phyloP scores from a whole-genome alignment of 2,888 invertebrate genomes.

The Andricus curvator region DNA sequence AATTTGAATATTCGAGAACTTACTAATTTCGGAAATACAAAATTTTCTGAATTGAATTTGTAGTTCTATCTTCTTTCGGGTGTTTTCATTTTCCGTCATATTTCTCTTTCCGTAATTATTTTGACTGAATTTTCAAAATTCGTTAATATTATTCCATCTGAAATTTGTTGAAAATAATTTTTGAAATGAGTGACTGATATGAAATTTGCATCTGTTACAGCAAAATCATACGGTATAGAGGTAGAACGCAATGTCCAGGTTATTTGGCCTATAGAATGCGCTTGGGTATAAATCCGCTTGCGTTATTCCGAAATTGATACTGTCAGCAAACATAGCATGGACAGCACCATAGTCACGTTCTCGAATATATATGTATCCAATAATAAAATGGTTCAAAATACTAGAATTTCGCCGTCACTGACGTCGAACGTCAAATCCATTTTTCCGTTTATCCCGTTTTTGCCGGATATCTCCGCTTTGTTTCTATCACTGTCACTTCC shows the following conservation, averaged over 20 bases:
- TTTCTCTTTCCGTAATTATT: too few species aligned
- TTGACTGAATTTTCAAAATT: too few species aligned
- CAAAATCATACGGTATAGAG: neutral
- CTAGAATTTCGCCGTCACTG: slow-evolving; percentile 57
- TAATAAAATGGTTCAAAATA: slow-evolving; percentile 57
- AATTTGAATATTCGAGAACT: too few species aligned
- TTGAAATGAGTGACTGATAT: too few species aligned
- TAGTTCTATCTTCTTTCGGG: too few species aligned
- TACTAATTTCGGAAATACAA: too few species aligned
- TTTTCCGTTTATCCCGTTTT: neutral
- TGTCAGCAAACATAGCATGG: slow-evolving; percentile 68
- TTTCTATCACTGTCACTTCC: slow-evolving; percentile 25
- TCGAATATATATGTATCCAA: slow-evolving; percentile 58
- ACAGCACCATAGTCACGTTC: slow-evolving; percentile 57
- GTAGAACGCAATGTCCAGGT: slow-evolving; percentile 46
- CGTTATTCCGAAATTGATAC: slow-evolving; percentile 71
- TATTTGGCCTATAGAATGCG: slow-evolving; percentile 57
- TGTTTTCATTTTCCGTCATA: too few species aligned
- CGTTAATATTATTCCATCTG: too few species aligned
- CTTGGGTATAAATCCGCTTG: slow-evolving; percentile 69
- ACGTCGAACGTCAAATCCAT: slow-evolving; percentile 44
- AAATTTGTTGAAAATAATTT: too few species aligned
- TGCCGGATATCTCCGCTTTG: slow-evolving; percentile 29
- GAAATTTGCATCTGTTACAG: too few species aligned
- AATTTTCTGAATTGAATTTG: too few species aligned